Base-by-base conservation (phyloP, 1,140 invertebrate genomes). In the Anagrus nilaparvatae region DNA sequence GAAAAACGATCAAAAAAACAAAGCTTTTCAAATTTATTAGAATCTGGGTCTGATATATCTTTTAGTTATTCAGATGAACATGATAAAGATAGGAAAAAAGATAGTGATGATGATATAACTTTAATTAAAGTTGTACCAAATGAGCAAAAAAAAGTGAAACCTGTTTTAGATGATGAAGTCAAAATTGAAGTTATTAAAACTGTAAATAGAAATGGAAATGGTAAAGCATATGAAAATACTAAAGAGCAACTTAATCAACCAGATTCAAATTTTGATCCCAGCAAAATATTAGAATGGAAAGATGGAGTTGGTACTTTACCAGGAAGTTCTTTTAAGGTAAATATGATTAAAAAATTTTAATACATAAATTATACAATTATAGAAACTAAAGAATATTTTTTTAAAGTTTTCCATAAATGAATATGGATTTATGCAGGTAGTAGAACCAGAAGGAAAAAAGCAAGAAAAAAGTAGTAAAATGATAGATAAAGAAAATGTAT, bases 351-450 rank as follows among this genome's bases (percentile, higher is more conserved):
- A 3, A 30, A n/a, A 29, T 28, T 29, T 25, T 30, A 4, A n/a
- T n/a, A n/a, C n/a, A n/a, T n/a, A n/a, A n/a, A n/a, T n/a, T n/a
- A n/a, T n/a, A n/a, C n/a, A n/a, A n/a, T n/a, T n/a, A n/a, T n/a
- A n/a, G n/a, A n/a, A n/a, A n/a, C n/a, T n/a, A n/a, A n/a, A n/a
- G n/a, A n/a, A n/a, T n/a, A n/a, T n/a, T 29, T 27, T 36, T 49
- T 45, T 79, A 43, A 65, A 85, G 68, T 91, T 93, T 60, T 76
- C 77, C 44, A 69, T 88, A 30, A 91, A 91, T 66, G 85, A 90
- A 56, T 88, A 87, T 66, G 85, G 84, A 25, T 65, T 87, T 12
- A 75, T 92, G 52, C 85, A 92, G 65, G 66, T 89, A 12, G 60
- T 84, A 2, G 79, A 82, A 25, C 73, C 78, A 24, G 75, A 77